Conservation (phyloP, 2,113 vertebrate species). For the Platycercus adscitus region DNA sequence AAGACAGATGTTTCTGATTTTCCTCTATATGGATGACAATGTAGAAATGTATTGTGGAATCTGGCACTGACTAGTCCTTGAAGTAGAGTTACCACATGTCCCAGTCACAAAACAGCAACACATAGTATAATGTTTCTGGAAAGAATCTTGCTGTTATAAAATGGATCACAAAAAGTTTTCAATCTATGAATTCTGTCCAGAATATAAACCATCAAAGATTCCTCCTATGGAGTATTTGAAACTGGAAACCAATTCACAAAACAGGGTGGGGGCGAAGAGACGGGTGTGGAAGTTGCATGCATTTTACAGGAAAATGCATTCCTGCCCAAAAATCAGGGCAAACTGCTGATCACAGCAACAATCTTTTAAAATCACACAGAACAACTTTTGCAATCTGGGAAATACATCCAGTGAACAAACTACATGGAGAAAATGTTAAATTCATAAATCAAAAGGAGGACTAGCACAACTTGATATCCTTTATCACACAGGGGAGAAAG, state of each 20-base stretch:
- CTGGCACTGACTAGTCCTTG: conserved; percentile 38
- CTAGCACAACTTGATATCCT: background rate
- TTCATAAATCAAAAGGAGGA: background rate
- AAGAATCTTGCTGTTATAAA: conserved; percentile 24
- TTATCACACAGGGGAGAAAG: background rate
- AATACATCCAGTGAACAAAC: background rate
- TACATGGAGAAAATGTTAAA: background rate
- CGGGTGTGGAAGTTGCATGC: background rate
- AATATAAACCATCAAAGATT: background rate
- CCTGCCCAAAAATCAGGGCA: background rate
- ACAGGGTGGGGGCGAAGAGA: background rate
- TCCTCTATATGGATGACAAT: conserved; percentile 14
- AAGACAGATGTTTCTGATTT: conserved; percentile 71
- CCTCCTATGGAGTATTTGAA: background rate
- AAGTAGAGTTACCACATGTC: conserved; percentile 39
- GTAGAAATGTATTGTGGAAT: conserved; percentile 44
- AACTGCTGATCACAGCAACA: background rate
- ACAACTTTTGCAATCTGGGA: background rate
- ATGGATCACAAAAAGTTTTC: conserved; percentile 16
- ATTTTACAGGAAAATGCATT: background rate
- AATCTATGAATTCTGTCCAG: background rate
- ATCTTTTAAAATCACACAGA: background rate
- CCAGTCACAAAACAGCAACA: conserved; percentile 34
- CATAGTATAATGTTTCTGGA: conserved; percentile 32
- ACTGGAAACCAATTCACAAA: background rate